Conservation (phyloP, 2,797 vertebrate genomes). For the Stomatorhinus walkeri region DNA sequence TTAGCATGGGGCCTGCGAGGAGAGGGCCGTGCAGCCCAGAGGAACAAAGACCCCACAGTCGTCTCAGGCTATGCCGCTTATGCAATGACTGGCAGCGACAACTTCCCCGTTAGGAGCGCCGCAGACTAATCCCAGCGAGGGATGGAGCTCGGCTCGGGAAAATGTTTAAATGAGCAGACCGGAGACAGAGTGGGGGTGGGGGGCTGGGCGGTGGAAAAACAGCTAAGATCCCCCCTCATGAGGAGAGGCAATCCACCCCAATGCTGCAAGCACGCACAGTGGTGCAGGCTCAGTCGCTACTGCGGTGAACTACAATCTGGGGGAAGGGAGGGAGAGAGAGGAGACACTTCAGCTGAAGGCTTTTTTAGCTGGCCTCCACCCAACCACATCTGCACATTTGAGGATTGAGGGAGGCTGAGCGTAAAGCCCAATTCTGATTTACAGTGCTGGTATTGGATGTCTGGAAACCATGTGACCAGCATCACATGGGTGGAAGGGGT, state of each 20-base stretch:
- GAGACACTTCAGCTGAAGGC: conserved; percentile 26
- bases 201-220: background rate
- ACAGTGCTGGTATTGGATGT: conserved; percentile 60
- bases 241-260: conserved; percentile 26
- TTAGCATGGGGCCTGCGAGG: conserved; percentile 59
- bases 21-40: conserved; percentile 41
- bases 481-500: conserved; percentile 55
- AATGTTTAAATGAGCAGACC: conserved; percentile 38
- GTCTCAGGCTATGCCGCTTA: conserved; percentile 64
- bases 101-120: conserved; percentile 52
- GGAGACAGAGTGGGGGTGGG: conserved; percentile 36
- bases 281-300: conserved; percentile 17
- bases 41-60: conserved; percentile 73
- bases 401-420: conserved; percentile 64
- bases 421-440: conserved; percentile 68
- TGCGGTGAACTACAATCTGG: conserved; percentile 11
- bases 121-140: conserved; percentile 60
- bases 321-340: conserved; percentile 16
- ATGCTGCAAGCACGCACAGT: conserved; percentile 33
- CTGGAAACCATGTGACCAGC: conserved; percentile 68
- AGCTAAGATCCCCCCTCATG: conserved; percentile 41
- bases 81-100: conserved; percentile 69
- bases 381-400: conserved; percentile 37
- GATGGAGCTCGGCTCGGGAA: conserved; percentile 46
- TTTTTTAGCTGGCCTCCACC: conserved; percentile 37